Percentiles rank a stretch among this genome's conserved stretches.
Evolutionary conservation across 2,113 vertebrate genomes (phyloP).

Genomic region (Rhea americana): DNA sequence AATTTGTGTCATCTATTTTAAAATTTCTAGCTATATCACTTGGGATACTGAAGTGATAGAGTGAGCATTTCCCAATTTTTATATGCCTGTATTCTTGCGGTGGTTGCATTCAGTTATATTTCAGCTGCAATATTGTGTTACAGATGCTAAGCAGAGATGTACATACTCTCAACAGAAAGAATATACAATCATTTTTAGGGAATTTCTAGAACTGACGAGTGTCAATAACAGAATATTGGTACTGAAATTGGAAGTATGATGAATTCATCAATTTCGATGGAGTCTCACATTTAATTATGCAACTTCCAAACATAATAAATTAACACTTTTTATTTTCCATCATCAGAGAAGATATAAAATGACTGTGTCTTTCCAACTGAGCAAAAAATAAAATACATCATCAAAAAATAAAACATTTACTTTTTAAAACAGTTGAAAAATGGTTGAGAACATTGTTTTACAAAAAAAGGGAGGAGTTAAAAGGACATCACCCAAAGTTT

Average conservation of each 20-base stretch:
- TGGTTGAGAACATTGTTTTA: background rate
- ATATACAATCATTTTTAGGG: background rate
- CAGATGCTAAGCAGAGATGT: background rate
- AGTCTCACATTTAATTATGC: background rate
- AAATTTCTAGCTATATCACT: background rate
- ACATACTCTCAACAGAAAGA: background rate
- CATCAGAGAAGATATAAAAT: background rate
- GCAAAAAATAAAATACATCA: background rate
- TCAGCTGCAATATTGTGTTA: background rate
- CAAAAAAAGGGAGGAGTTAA: accelerated
- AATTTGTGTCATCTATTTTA: background rate
- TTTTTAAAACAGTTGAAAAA: background rate
- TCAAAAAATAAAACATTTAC: background rate
- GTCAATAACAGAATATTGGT: background rate
- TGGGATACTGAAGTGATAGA: too few relatives aligned
- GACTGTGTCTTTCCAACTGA: background rate
- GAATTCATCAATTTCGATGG: background rate
- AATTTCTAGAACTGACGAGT: background rate
- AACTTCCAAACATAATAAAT: background rate
- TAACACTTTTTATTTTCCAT: background rate
- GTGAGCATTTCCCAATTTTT: background rate
- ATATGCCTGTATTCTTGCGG: background rate
- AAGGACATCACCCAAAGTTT: background rate
- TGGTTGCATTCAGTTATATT: background rate
- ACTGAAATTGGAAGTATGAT: background rate